Base-by-base conservation (phyloP, 2,113 vertebrate species). In the Sinocyclocheilus anshuiensis region DNA sequence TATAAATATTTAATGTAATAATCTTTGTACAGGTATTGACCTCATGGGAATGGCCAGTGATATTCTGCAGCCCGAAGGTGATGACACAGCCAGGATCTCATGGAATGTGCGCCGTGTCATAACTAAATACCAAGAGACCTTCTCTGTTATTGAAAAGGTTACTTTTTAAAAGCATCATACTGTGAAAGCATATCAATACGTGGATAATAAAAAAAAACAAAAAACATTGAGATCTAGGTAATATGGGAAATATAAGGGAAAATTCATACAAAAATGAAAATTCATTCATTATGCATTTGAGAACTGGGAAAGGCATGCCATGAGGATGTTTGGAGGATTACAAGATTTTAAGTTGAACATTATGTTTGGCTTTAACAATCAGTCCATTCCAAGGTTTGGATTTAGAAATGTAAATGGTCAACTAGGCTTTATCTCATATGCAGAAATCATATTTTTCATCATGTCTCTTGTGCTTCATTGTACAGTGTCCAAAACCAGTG, bases 401-500 rank as follows among this genome's bases (percentile, higher is more conserved):
- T 55, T 55, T 55, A 55, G 53, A 55, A 55, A 16, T 55, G 53
- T 48, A 9, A 8, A 55, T 4, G 4, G 26, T 7, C 29, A 69
- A 9, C 2, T 9, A 33, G 16, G 18, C 65, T 69, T 69, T 36
- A 69, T 69, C 29, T 69, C 65, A 36, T 48, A 29, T 69, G 16
- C 29, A 69, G 2, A 36, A 69, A 36, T 69, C 26, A 18, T 57
- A 24, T 59, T 18, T 78, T 78, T 78, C 53, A 13, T 72, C 3
- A 29, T 65, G 0, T 86, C 15, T 65, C 48, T 48, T 0, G 7
- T 39, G 45, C 76, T 42, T 87, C 57, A 39, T 26, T 79, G 85
- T 33, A 0, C 84, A 98, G 97, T 98, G 97, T 90, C 94, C 96
- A 0, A 98, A 98, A 88, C 97, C 97, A 0, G 95, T 97, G 36